A percentile compares a stretch with the other conserved stretches of the same genome.
Conservation (phyloP, 2,797 vertebrate species). For the Craterocephalus amniculus region DNA sequence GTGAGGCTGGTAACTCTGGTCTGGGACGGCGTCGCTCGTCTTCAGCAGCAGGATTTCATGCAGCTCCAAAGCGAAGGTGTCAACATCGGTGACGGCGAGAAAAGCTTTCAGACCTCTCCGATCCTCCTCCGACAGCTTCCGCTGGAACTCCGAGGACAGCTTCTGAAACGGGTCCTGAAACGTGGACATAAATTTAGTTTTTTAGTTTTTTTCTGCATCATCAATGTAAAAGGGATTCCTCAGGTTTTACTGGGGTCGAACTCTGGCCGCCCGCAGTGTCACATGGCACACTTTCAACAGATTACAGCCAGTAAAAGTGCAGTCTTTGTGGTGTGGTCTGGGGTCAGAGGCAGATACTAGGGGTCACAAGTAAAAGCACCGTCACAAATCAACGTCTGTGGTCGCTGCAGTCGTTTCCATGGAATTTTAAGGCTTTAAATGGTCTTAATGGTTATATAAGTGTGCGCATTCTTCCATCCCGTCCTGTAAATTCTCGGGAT, state of each 20-base stretch:
- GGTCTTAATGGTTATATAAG: neutral
- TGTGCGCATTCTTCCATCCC: neutral
- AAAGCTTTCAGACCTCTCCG: conserved; percentile 66
- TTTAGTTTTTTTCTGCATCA: too few relatives aligned
- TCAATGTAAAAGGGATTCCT: conserved; percentile 7
- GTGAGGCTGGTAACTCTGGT: conserved; percentile 56
- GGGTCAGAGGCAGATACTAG: conserved; percentile 43
- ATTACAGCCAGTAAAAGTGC: conserved; percentile 41
- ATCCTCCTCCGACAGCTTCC: conserved; percentile 58
- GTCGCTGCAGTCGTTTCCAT: conserved; percentile 13
- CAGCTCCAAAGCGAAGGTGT: conserved; percentile 76
- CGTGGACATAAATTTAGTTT: neutral
- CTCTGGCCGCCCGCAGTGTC: conserved; percentile 34
- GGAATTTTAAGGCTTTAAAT: neutral
- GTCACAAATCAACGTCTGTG: conserved; percentile 19
- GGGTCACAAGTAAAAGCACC: conserved; percentile 36
- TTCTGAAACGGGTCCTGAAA: conserved; percentile 78
- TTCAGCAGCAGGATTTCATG: conserved; percentile 83
- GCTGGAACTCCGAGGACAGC: conserved; percentile 60
- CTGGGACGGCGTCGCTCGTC: conserved; percentile 45
- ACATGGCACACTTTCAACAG: conserved; percentile 44
- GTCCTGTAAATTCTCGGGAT: neutral
- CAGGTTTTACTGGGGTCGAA: conserved; percentile 44
- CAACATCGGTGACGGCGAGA: conserved; percentile 70
- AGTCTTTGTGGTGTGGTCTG: conserved; percentile 18